Conservation (phyloP, 2,888 invertebrate species). For the Scaptomyza cyrtandrae region DNA sequence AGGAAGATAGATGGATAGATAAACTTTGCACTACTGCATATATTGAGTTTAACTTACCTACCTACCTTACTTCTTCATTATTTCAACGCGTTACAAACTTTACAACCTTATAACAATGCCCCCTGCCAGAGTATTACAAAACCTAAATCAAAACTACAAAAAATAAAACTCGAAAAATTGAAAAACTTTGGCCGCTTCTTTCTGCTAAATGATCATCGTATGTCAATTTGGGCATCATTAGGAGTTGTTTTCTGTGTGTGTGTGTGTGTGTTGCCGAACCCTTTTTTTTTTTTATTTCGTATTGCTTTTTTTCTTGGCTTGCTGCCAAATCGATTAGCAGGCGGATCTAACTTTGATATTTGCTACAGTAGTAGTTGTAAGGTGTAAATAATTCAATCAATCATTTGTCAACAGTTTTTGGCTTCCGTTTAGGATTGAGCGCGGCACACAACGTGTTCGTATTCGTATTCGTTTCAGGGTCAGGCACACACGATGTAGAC, state of each 20-base stretch:
- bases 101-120: neutral
- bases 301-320: conserved; percentile 21
- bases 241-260: conserved; percentile 51
- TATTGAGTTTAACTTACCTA: too few species aligned
- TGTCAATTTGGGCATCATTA: conserved; percentile 81
- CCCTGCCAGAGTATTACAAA: conserved; percentile 23
- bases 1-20: neutral
- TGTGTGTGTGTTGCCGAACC: conserved; percentile 55
- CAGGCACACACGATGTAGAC: conserved; percentile 40
- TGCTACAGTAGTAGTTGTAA: conserved; percentile 68
- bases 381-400: conserved; percentile 80
- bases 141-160: conserved; percentile 12
- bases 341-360: conserved; percentile 77
- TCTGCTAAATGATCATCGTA: conserved; percentile 72
- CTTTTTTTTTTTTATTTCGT: conserved; percentile 65
- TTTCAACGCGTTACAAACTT: neutral
- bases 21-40: neutral
- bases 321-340: conserved; percentile 78
- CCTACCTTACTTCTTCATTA: neutral
- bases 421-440: conserved; percentile 69
- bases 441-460: neutral
- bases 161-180: conserved; percentile 26
- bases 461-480: conserved; percentile 57
- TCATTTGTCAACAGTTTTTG: conserved; percentile 77
- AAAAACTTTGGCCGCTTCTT: conserved; percentile 62